Conservation (phyloP, 2,888 invertebrate genomes). For the Therioaphis trifolii region DNA sequence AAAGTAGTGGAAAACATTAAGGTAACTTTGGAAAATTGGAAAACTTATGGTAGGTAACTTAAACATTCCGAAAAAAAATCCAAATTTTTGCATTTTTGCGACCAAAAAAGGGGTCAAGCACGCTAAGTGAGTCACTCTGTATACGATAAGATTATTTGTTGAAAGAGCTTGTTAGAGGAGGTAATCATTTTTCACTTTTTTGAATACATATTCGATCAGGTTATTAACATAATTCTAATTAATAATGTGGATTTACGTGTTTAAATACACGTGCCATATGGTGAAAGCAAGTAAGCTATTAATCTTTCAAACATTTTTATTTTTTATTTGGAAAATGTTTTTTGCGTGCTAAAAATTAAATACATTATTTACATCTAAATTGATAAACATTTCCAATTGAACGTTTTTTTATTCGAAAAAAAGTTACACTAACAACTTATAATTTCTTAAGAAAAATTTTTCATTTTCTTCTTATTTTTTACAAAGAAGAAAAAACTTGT, state of each 20-base stretch:
- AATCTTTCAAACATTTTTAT: background rate
- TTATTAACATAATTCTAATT: background rate
- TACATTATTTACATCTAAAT: background rate
- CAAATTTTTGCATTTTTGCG: too few relatives aligned
- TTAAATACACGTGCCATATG: background rate
- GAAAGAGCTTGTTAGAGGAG: background rate
- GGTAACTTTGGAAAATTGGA: too few relatives aligned
- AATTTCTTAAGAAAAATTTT: too few relatives aligned
- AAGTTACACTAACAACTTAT: too few relatives aligned
- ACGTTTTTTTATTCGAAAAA: too few relatives aligned
- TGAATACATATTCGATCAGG: background rate
- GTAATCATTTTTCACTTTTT: constrained; percentile 11
- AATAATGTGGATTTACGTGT: background rate
- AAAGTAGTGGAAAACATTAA: too few relatives aligned
- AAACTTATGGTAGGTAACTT: too few relatives aligned
- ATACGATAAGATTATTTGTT: constrained; percentile 10
- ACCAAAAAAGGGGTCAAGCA: too few relatives aligned
- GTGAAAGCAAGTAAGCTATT: background rate
- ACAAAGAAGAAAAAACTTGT: too few relatives aligned
- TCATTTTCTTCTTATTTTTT: too few relatives aligned
- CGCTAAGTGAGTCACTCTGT: too few relatives aligned
- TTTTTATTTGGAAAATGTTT: background rate
- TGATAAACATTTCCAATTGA: background rate
- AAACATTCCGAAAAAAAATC: too few relatives aligned
- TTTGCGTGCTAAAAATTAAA: background rate